phyloP scores from a whole-genome alignment of 2,888 invertebrate species.

The Leptinotarsa rubiginosa region DNA sequence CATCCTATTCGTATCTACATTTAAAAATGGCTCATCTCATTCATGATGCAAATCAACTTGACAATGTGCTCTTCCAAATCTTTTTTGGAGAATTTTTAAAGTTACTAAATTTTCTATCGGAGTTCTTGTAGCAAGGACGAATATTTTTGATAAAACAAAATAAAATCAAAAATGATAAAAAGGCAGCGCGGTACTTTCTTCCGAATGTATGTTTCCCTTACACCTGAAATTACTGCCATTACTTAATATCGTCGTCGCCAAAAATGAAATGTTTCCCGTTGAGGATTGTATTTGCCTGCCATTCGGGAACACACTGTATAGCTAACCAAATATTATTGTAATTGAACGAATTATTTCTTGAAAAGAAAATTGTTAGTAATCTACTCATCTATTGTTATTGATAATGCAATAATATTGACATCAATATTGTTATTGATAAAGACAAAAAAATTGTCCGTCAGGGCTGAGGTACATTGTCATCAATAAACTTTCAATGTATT shows the following conservation, averaged over 20 bases:
- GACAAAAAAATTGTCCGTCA: conserved; percentile 13
- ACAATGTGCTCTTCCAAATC: conserved; percentile 30
- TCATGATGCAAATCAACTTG: conserved; percentile 21
- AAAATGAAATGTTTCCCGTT: neutral
- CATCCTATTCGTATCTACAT: neutral
- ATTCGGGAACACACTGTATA: conserved; percentile 37
- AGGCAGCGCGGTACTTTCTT: conserved; percentile 11
- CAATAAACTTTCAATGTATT: neutral
- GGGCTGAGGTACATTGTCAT: conserved; percentile 11
- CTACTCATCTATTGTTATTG: conserved; percentile 36
- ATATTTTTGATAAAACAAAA: conserved; percentile 37
- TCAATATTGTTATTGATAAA: conserved; percentile 25
- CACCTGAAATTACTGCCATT: too few relatives aligned
- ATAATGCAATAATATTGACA: conserved; percentile 37
- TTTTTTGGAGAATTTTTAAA: conserved; percentile 34
- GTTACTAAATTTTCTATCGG: conserved; percentile 26
- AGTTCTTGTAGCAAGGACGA: conserved; percentile 24
- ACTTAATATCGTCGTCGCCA: neutral
- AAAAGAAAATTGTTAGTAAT: conserved; percentile 37
- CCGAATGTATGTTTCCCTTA: neutral
- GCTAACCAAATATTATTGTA: conserved; percentile 33
- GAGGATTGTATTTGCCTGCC: conserved; percentile 7
- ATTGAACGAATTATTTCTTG: conserved; percentile 33
- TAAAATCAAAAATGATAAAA: conserved; percentile 34
- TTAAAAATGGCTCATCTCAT: conserved; percentile 22